Percentiles rank a stretch among this genome's conserved stretches.
Evolutionary conservation across 2,797 vertebrate genomes (phyloP).

Genomic region (Molossus alvarezi): DNA sequence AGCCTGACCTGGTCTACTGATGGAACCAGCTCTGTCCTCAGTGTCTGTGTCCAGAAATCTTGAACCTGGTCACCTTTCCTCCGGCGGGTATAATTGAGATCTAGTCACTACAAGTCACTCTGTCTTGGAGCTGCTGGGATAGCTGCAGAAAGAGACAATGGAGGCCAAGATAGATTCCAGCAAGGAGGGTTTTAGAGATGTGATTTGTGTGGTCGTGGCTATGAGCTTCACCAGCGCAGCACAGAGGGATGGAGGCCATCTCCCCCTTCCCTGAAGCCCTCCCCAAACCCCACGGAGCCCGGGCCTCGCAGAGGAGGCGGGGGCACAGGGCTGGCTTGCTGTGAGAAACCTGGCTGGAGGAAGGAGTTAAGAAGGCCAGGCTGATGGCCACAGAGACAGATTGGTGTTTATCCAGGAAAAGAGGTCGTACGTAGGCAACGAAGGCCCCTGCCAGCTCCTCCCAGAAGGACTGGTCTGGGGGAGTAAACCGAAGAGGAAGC

Average conservation of each 20-base stretch:
- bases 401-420: constrained; percentile 85
- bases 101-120: neutral
- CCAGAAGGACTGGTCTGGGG: constrained; percentile 71
- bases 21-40: neutral
- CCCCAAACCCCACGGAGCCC: neutral
- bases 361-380: constrained; percentile 75
- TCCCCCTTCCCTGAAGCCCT: neutral
- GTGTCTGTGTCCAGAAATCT: neutral
- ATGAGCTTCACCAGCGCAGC: neutral
- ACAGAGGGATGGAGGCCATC: too few species aligned
- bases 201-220: neutral
- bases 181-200: neutral
- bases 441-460: constrained; percentile 83
- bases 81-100: neutral
- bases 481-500: constrained; percentile 57
- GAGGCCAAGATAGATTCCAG: neutral
- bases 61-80: constrained; percentile 25
- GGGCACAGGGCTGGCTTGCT: neutral
- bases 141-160: neutral
- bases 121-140: neutral
- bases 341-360: constrained; percentile 74
- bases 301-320: neutral
- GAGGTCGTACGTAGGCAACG: constrained; percentile 66
- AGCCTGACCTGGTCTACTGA: neutral
- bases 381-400: constrained; percentile 73